Conservation (phyloP, 2,888 invertebrate genomes). For the Epinotia demarniana region DNA sequence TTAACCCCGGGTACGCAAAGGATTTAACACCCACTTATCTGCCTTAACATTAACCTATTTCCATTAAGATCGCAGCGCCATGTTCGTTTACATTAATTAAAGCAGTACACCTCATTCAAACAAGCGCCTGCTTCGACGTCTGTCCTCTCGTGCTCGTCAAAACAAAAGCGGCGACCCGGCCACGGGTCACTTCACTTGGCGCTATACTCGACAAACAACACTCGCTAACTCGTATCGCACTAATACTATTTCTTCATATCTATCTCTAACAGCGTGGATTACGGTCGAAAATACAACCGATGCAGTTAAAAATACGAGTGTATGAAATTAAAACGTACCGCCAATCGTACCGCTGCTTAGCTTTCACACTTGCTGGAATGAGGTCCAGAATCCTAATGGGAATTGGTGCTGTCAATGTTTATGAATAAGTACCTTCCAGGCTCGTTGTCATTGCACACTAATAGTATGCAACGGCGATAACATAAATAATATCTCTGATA, state of each 20-base stretch:
- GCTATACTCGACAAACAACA: conserved; percentile 6
- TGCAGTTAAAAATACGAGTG: neutral
- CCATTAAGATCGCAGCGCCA: conserved; percentile 15
- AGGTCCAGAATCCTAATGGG: conserved; percentile 33
- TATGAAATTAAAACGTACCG: neutral
- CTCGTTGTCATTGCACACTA: neutral
- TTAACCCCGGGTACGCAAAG: neutral
- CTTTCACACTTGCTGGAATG: conserved; percentile 31
- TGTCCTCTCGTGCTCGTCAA: conserved; percentile 52
- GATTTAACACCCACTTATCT: neutral
- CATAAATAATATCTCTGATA: neutral
- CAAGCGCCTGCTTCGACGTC: conserved; percentile 52
- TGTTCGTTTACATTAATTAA: conserved; percentile 42
- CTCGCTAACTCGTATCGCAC: conserved; percentile 12
- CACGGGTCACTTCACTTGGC: conserved; percentile 49
- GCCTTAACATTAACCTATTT: neutral
- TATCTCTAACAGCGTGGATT: neutral
- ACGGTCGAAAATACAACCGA: neutral
- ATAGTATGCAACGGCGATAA: neutral
- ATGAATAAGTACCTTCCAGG: conserved; percentile 7
- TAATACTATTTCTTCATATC: neutral
- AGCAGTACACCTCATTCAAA: conserved; percentile 38
- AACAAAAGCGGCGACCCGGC: conserved; percentile 53
- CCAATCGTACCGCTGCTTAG: conserved; percentile 18
- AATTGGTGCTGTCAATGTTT: conserved; percentile 23